phyloP scores from a whole-genome alignment of 2,888 invertebrate genomes.

The Oscheius sp. region DNA sequence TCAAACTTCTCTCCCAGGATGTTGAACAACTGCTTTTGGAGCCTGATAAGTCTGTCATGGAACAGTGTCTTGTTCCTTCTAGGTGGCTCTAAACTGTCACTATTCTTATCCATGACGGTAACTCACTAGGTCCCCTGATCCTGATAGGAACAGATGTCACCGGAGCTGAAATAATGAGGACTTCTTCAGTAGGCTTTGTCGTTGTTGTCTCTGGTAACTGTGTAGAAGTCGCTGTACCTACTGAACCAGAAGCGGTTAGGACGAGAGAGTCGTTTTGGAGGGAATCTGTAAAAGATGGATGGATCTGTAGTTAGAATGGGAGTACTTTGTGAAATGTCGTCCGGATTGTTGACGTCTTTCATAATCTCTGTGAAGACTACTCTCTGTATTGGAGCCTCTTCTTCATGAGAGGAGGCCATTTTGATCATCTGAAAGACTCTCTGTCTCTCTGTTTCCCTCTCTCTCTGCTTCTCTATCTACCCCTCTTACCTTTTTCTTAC shows the following conservation, averaged over 20 bases:
- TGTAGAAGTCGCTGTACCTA: neutral
- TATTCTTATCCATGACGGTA: neutral
- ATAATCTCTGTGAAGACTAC: constrained; percentile 19
- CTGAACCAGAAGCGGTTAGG: neutral
- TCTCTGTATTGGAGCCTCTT: constrained; percentile 11
- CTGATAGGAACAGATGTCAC: constrained; percentile 11
- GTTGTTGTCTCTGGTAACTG: neutral
- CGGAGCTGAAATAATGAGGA: neutral
- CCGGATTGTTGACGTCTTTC: neutral
- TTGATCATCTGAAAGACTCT: constrained; percentile 6
- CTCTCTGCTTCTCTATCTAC: too few relatives aligned
- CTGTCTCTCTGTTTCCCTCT: too few relatives aligned
- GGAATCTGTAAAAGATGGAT: neutral
- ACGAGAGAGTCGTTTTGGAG: neutral
- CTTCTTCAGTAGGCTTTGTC: neutral
- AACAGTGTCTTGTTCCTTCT: neutral
- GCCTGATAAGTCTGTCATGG: constrained; percentile 16
- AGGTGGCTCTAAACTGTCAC: neutral
- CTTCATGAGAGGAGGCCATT: constrained; percentile 22
- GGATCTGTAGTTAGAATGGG: neutral
- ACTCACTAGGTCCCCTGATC: neutral
- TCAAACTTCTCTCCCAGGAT: constrained; percentile 5
- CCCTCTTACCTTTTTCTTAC: too few relatives aligned
- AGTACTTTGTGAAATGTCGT: neutral
- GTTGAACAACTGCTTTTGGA: constrained; percentile 10